Base-by-base conservation (phyloP, 2,888 invertebrate genomes). In the Phasia obesa region DNA sequence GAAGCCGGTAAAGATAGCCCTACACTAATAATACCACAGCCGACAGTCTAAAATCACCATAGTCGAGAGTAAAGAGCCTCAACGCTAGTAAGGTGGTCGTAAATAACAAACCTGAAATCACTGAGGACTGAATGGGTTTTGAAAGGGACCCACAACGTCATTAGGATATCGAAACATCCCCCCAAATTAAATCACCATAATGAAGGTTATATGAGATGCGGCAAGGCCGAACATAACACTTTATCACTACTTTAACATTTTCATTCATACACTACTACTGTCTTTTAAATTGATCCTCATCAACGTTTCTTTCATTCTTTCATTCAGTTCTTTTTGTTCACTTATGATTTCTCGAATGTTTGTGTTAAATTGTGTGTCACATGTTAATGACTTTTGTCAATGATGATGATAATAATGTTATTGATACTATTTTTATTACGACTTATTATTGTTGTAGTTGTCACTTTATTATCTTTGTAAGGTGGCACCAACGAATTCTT, bases 331-430 rank as follows among this genome's bases (percentile, higher is more conserved):
- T 7, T 55, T 60, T 60, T 19, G 4, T 38, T 42, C 21, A 11
- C 7, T 60, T 35, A 35, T 35, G 25, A 6, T n/a, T 11, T 7
- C 27, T 57, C 1, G 7, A 7, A 11, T 35, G 38, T 35, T 31
- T 19, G 44, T 77, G 77, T 74, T 74, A 77, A 77, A 82, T 81
- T 77, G 55, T 69, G 73, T 57, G 47, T 55, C 67, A 62, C 49
- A 62, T 60, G 47, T 71, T 71, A 55, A 49, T 57, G 77, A 42
- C 60, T 76, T 59, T 53, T 53, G 59, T 4, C 35, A 31, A n/a
- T 6, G 42, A 57, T 49, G 15, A n/a, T 64, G 35, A 55, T 51
- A 55, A 47, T 35, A n/a, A 23, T 65, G n/a, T 25, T 67, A 19
- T 17, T 44, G 17, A n/a, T 59, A 35, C 35, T 51, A 13, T 49